Evolutionary conservation across 2,797 vertebrate species (phyloP).

Genomic region (Macropodus opercularis): DNA sequence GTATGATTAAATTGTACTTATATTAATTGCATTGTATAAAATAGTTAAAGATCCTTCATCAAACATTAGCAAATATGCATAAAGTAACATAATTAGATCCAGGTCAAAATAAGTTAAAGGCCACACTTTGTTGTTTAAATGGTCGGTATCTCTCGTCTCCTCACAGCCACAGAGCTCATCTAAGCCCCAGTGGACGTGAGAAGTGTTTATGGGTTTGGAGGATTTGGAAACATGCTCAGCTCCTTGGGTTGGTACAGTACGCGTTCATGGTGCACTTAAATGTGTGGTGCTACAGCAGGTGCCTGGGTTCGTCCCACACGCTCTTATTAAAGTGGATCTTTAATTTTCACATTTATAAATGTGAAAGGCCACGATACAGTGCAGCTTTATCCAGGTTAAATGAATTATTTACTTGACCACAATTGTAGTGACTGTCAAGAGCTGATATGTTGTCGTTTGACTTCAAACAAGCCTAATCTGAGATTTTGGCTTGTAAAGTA

Average conservation of each 20-base stretch:
- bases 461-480: background rate
- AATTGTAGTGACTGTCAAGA: background rate
- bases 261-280: background rate
- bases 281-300: slow-evolving; percentile 19
- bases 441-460: background rate
- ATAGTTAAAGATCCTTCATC: slow-evolving; percentile 15
- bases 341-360: too few species aligned
- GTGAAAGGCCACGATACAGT: background rate
- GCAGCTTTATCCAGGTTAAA: background rate
- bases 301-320: too few species aligned
- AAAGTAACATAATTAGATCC: slow-evolving; percentile 39
- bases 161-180: slow-evolving; percentile 41
- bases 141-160: slow-evolving; percentile 14
- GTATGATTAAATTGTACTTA: too few species aligned
- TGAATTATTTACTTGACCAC: background rate
- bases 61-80: slow-evolving; percentile 34
- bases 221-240: slow-evolving; percentile 28
- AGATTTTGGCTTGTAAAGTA: slow-evolving; percentile 2
- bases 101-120: slow-evolving; percentile 30
- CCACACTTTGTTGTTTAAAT: slow-evolving; percentile 6
- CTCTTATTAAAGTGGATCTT: too few species aligned
- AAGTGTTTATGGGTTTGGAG: slow-evolving; percentile 40
- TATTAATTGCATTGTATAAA: slow-evolving; percentile 34
- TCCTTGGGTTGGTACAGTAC: slow-evolving; percentile 14
- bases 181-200: slow-evolving; percentile 35